phyloP scores from a whole-genome alignment of 2,797 vertebrate species.

The Sebastes paucispinis region DNA sequence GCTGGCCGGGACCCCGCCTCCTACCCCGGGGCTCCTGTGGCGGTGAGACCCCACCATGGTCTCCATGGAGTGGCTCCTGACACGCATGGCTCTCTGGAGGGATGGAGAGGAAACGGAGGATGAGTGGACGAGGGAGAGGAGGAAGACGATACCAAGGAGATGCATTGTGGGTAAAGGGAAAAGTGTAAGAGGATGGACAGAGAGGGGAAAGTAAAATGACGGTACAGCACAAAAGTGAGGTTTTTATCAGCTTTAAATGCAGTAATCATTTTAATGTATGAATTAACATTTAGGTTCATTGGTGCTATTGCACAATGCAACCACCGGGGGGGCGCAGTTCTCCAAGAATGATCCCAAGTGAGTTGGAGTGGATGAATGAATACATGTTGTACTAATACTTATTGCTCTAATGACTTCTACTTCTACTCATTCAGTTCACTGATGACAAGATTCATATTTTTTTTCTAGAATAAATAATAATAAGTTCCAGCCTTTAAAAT shows the following conservation, averaged over 20 bases:
- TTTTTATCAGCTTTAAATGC: not conserved
- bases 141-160: not conserved
- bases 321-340: slow-evolving; percentile 42
- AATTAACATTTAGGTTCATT: not conserved
- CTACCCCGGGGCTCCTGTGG: slow-evolving; percentile 83
- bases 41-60: slow-evolving; percentile 95
- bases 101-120: not conserved
- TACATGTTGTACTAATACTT: not conserved
- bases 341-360: not conserved
- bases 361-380: not conserved
- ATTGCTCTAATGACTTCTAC: not conserved
- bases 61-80: slow-evolving; percentile 98
- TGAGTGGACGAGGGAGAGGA: not conserved
- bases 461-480: not conserved
- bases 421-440: not conserved
- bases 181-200: not conserved
- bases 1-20: slow-evolving; percentile 89
- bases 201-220: not conserved
- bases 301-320: not conserved
- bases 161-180: not conserved
- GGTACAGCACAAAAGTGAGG: not conserved
- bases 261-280: not conserved
- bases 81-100: slow-evolving; percentile 92
- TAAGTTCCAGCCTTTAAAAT: not conserved
- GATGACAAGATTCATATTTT: not conserved